A percentile compares a stretch with the other conserved stretches of the same genome.
Evolutionary conservation across 2,113 vertebrate genomes (phyloP).

Genomic region (Pagrus major): DNA sequence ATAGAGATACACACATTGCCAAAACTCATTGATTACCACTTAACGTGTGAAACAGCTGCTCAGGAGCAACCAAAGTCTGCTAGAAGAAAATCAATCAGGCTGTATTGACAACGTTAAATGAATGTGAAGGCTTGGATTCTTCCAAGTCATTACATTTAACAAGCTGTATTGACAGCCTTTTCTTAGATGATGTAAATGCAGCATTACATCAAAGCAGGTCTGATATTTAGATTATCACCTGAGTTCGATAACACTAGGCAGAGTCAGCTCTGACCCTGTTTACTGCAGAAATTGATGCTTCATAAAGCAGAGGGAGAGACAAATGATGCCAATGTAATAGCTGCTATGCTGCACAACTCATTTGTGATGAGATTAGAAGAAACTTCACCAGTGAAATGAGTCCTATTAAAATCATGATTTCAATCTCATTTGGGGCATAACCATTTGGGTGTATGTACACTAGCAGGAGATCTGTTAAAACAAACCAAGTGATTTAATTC

Average conservation of each 20-base stretch:
- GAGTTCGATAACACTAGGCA: background rate
- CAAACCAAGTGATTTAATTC: constrained; percentile 17
- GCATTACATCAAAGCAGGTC: background rate
- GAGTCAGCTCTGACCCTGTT: constrained; percentile 16
- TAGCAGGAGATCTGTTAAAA: constrained; percentile 2
- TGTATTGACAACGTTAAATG: constrained; percentile 37
- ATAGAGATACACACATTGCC: background rate
- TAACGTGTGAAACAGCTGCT: constrained; percentile 38
- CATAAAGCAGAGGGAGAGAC: constrained; percentile 15
- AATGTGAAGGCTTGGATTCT: constrained; percentile 26
- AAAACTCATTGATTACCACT: constrained; percentile 26
- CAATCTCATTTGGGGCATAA: constrained; percentile 40
- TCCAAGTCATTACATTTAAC: constrained; percentile 34
- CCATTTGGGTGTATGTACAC: constrained; percentile 27
- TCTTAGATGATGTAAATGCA: constrained; percentile 15
- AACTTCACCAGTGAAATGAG: constrained; percentile 13
- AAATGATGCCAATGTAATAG: constrained; percentile 27
- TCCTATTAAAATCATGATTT: constrained; percentile 44
- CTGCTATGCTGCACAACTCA: constrained; percentile 11
- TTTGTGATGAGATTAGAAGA: constrained; percentile 40
- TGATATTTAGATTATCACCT: constrained; percentile 26
- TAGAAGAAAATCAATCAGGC: constrained; percentile 31
- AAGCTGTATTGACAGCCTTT: constrained; percentile 17
- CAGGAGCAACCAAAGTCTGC: constrained; percentile 28
- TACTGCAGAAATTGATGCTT: constrained; percentile 14